Base-by-base conservation (phyloP, 2,888 invertebrate genomes). In the Melieria crassipennis region DNA sequence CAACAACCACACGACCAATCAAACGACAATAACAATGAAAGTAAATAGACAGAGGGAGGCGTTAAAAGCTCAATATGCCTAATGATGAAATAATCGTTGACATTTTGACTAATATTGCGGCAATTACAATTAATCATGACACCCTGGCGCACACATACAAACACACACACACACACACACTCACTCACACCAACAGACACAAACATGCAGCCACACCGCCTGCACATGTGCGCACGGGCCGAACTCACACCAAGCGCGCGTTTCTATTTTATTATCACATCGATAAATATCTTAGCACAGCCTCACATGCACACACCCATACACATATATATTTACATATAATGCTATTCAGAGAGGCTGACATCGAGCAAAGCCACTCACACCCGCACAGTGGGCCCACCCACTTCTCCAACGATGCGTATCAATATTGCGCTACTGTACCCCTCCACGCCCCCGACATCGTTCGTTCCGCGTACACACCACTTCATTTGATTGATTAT, bases 1-100 rank as follows among this genome's bases (percentile, higher is more conserved):
- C 30, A 30, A 56, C 9, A 10, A 13, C 56, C n/a, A n/a, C 56
- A 9, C 13, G 7, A 30, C 56, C 10, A 55, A 55, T 10, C 13
- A 56, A 56, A 56, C 13, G 30, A 30, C 9, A 30, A 13, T 5
- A 13, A 13, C 16, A 13, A 4, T 5, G 13, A 7, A 56, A 10
- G 30, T 5, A 48, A 63, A 30, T 9, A 61, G 47, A 46, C 48
- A 30, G 30, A 30, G 30, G 30, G 30, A 30, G 30, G 30, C 30
- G 30, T 30, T 30, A 30, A 30, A 30, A 30, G 30, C 30, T 42
- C 11, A 58, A 48, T 10, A 55, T 55, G 47, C 45, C 62, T 69
- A 69, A 69, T 69, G 69, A 69, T 69, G 61, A 69, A 69, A 62
- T 69, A 69, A 69, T 62, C 62, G 69, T 55, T 69, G 69, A 69